Evolutionary conservation across 1,140 invertebrate species (phyloP), one percentile per base, ranked within the genome.

Genomic region (Parapsyche elsis): DNA sequence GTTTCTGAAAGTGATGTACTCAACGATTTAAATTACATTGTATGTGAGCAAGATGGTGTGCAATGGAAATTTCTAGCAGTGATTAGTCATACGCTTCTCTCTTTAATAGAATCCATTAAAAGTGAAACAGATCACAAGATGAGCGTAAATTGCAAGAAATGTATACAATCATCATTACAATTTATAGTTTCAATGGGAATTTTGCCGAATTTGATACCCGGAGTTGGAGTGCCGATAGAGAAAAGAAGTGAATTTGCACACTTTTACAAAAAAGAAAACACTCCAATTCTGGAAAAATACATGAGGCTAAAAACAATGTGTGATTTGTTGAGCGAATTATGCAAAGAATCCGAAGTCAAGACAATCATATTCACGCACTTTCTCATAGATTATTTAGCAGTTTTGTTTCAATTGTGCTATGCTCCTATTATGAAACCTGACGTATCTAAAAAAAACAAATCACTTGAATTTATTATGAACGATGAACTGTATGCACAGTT

Each of bases 381-480:
- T 84, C 84, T 91, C 14, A 87, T 86, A 81, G 87, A 87, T 76
- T 89, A 94, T 80, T 86, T 96, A 59, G 91, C 91, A 81, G 90
- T 90, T 9, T 85, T 95, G n/a, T 90, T 94, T 83, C 94, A 95
- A 86, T 86, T 95, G 75, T 89, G 90, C 26, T 91, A 91, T 88
- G 92, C 91, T 23, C 92, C 92, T 76, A 84, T 94, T 24, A 90
- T 88, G 71, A 92, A 92, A 86, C 93, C 92, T 67, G 85, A 85
- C 4, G 71, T 78, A 78, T 67, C 76, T 9, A 85, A 87, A 57
- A 21, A 73, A 9, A 24, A 59, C 21, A 81, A 71, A n/a, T 79
- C 61, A 77, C 71, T 26, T 64, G 79, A 80, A 53, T 90, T 88
- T 84, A 84, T 84, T 46, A 91, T 91, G 88, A 90, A 90, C 16